phyloP scores from a whole-genome alignment of 2,797 vertebrate genomes.

The Microcaecilia unicolor region DNA sequence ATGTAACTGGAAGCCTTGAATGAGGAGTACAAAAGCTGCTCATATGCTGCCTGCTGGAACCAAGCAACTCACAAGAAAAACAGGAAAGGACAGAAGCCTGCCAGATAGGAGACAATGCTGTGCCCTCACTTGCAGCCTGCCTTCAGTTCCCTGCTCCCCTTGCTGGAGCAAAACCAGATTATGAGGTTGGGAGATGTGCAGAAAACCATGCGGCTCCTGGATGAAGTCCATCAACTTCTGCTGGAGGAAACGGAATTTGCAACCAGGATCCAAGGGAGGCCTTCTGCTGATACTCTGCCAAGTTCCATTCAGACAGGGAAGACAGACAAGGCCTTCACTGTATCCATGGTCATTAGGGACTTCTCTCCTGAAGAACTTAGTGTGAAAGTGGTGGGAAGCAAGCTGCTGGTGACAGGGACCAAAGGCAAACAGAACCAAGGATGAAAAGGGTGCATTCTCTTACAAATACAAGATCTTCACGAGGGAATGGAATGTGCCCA shows the following conservation, averaged over 20 bases:
- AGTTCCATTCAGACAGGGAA: neutral
- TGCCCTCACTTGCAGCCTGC: neutral
- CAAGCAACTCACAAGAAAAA: too few species aligned
- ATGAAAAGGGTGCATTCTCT: constrained; percentile 63
- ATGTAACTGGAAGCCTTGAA: neutral
- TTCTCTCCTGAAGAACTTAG: constrained; percentile 65
- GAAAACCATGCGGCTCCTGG: constrained; percentile 25
- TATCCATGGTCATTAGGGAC: constrained; percentile 57
- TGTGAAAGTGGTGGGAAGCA: constrained; percentile 69
- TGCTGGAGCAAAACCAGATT: constrained; percentile 6
- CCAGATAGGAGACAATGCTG: neutral
- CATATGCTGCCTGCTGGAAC: neutral
- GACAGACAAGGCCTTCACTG: constrained; percentile 37
- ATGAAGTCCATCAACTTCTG: constrained; percentile 18
- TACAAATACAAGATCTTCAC: constrained; percentile 69
- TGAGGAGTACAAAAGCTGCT: neutral
- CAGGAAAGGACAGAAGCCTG: neutral
- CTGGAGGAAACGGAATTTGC: neutral
- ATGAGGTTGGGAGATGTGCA: constrained; percentile 26
- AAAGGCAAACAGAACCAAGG: constrained; percentile 61
- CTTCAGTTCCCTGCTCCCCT: neutral
- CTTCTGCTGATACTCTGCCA: too few species aligned
- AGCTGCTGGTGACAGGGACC: constrained; percentile 67
- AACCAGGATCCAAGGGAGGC: too few species aligned
- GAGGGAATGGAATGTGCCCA: constrained; percentile 66